Conservation (phyloP, 2,797 vertebrate species). For the Pseudomugil tenellus region DNA sequence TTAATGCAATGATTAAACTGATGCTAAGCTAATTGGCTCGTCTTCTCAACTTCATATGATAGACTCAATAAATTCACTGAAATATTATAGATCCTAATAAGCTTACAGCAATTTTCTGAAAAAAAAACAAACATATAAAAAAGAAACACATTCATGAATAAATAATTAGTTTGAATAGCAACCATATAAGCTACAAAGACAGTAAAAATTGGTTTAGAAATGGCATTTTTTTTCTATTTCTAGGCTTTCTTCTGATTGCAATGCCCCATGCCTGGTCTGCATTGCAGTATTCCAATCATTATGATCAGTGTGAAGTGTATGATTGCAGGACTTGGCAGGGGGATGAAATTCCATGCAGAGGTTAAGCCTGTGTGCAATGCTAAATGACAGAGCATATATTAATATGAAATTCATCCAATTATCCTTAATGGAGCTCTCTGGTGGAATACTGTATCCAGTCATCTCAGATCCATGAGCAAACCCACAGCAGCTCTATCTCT, state of each 20-base stretch:
- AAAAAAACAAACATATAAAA: no score
- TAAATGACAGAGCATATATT: slow-evolving; percentile 80
- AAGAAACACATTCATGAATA: no score
- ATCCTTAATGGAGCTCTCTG: slow-evolving; percentile 72
- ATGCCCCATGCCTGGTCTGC: slow-evolving; percentile 1
- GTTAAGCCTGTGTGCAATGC: slow-evolving; percentile 72
- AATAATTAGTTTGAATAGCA: no score
- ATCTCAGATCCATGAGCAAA: slow-evolving; percentile 67
- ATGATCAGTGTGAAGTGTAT: slow-evolving; percentile 67
- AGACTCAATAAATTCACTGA: no score
- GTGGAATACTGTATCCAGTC: slow-evolving; percentile 64
- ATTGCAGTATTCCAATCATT: slow-evolving; percentile 48
- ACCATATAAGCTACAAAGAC: not conserved
- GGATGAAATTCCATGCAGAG: slow-evolving; percentile 71
- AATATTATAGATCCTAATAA: no score
- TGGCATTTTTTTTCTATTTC: no score
- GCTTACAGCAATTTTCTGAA: no score
- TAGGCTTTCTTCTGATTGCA: not conserved
- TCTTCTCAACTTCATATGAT: no score
- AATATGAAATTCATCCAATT: slow-evolving; percentile 78
- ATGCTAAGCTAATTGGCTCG: no score
- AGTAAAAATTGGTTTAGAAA: no score
- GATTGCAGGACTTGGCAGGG: slow-evolving; percentile 72
- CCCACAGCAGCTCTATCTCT: slow-evolving; percentile 32
- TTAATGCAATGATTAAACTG: no score